Evolutionary conservation across 35 echinoderm and acorn worm species (phyloP).

Genomic region (Diadema setosum): DNA sequence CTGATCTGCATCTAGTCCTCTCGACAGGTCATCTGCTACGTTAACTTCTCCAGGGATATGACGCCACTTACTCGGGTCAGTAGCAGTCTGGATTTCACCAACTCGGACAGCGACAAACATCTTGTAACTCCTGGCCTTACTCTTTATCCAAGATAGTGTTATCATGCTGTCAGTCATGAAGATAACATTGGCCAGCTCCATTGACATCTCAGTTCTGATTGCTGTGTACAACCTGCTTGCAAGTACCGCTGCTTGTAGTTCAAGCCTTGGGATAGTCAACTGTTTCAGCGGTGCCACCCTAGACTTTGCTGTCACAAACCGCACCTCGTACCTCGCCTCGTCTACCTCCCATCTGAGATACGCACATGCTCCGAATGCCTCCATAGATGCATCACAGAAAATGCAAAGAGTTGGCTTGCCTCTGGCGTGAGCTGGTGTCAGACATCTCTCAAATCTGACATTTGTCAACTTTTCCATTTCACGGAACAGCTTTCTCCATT

Average conservation of each 20-base stretch:
- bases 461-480: conserved; percentile 27
- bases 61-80: conserved; percentile 28
- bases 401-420: not conserved
- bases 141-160: conserved; percentile 32
- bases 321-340: conserved; percentile 9
- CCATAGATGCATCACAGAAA: conserved; percentile 52
- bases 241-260: conserved; percentile 40
- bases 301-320: conserved; percentile 67
- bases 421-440: not conserved
- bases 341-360: conserved; percentile 13
- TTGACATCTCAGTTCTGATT: not conserved
- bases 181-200: not conserved
- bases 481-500: not conserved
- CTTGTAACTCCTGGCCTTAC: conserved; percentile 47
- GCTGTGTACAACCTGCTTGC: conserved; percentile 16
- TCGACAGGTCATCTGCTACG: conserved; percentile 64
- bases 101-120: conserved; percentile 69
- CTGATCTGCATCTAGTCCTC: conserved; percentile 26
- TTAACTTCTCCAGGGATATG: conserved; percentile 52
- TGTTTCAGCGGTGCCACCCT: conserved; percentile 51
- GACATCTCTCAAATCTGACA: conserved; percentile 23
- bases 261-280: conserved; percentile 26
- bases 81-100: conserved; percentile 41
- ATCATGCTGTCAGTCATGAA: conserved; percentile 63
- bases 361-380: conserved; percentile 44